Base-by-base conservation (phyloP, 1,140 invertebrate genomes). In the Dendroctonus ponderosae region DNA sequence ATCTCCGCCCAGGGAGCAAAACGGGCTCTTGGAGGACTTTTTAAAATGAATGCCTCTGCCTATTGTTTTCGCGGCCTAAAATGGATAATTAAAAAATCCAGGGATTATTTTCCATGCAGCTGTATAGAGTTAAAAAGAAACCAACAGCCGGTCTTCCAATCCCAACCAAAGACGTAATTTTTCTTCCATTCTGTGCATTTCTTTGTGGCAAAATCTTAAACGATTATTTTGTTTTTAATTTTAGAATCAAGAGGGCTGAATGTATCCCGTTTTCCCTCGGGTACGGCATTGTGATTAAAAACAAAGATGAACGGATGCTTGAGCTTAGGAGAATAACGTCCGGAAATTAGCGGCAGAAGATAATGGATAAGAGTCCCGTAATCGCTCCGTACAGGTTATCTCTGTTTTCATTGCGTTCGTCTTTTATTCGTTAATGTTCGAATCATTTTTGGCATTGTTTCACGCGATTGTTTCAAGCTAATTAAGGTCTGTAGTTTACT, bases 171-270 rank as follows among this genome's bases (percentile, higher is more conserved):
- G 56, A 58, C 40, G 56, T 9, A 58, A 58, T 60, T 60, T 49
- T 15, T 39, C 44, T 8, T 49, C 44, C 7, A 5, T 49, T 49
- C 41, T 26, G 14, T 15, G 48, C n/a, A 8, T 9, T 44, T 50
- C 53, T 53, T 62, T 62, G 60, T 62, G 48, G 50, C 40, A 39
- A 26, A 40, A 41, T 42, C 62, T 65, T 65, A 65, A 65, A 57
- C 39, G 51, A 65, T 65, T 65, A 56, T 65, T 65, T 65, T 65
- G 62, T 65, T 65, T 65, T 65, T 65, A 57, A 57, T 65, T 65
- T 65, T 65, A 53, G 26, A 65, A 65, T 65, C 51, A 46, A 41
- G 40, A 37, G 46, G 12, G 51, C 38, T 57, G 62, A 58, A 50
- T 57, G 42, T 43, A 50, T 53, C 51, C 51, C 51, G 51, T 63